Evolutionary conservation across 2,888 invertebrate species (phyloP).

Genomic region (Dilophus febrilis): DNA sequence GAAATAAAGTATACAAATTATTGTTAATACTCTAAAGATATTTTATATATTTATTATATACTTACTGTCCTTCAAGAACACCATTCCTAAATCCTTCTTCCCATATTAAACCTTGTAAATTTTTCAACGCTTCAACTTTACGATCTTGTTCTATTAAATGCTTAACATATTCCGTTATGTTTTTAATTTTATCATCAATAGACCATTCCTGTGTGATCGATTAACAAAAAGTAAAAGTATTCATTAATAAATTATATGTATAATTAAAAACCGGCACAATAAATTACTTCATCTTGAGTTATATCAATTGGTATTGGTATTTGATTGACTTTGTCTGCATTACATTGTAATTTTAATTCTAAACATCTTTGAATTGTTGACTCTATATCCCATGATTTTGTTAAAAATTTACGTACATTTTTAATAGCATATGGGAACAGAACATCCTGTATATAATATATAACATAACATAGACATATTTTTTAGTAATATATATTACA

Average conservation of each 20-base stretch:
- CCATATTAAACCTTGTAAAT: constrained; percentile 84
- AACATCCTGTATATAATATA: constrained; percentile 40
- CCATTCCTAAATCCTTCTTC: constrained; percentile 64
- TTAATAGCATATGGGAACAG: constrained; percentile 61
- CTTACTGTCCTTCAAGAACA: constrained; percentile 77
- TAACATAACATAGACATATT: neutral
- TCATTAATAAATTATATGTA: no score
- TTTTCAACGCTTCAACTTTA: constrained; percentile 64
- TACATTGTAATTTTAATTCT: no score
- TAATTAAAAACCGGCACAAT: no score
- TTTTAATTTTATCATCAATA: constrained; percentile 36
- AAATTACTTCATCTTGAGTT: no score
- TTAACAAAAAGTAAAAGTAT: no score
- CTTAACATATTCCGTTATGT: constrained; percentile 50
- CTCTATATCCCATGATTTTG: constrained; percentile 14
- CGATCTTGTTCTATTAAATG: constrained; percentile 71
- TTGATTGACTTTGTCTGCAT: no score
- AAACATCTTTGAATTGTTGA: no score
- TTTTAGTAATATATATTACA: no score
- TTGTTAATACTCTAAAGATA: no score
- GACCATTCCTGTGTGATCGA: no score
- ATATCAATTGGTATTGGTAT: no score
- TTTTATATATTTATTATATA: constrained; percentile 20
- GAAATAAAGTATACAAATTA: no score
- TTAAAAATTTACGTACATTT: constrained; percentile 53